Percentiles rank a stretch among this genome's conserved stretches.
Conservation (phyloP, 2,113 vertebrate species). For the Sardina pilchardus region DNA sequence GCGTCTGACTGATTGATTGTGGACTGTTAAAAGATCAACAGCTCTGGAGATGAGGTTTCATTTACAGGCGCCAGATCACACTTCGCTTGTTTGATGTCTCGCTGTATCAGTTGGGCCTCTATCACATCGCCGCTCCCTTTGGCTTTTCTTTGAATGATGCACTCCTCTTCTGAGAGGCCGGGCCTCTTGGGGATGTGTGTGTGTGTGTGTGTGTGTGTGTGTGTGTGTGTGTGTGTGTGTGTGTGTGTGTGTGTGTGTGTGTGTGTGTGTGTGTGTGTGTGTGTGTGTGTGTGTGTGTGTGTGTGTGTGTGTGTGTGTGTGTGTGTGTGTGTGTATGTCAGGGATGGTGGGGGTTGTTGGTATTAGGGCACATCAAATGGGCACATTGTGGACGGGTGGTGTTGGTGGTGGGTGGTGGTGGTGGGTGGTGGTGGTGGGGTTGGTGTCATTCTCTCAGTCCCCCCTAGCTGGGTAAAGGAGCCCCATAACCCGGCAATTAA, state of each 20-base stretch:
- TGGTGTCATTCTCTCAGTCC: constrained; percentile 60
- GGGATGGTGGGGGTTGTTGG: neutral
- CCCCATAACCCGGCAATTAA: constrained; percentile 86
- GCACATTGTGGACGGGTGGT: neutral
- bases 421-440: neutral
- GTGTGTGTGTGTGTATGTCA: neutral
- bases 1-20: neutral
- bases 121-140: constrained; percentile 55
- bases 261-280: neutral
- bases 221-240: neutral
- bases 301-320: neutral
- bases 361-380: constrained; percentile 14
- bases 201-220: too few relatives aligned
- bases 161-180: constrained; percentile 52
- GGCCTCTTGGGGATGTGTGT: constrained; percentile 30
- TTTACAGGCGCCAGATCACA: neutral
- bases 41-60: constrained; percentile 10
- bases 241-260: neutral
- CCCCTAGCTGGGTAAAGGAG: constrained; percentile 75
- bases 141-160: constrained; percentile 75
- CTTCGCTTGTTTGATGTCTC: neutral
- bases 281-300: neutral
- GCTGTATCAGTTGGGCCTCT: constrained; percentile 1
- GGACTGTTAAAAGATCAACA: constrained; percentile 2
- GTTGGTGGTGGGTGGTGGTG: neutral